phyloP scores from a whole-genome alignment of 2,888 invertebrate genomes.

The Spicauda simplicius region DNA sequence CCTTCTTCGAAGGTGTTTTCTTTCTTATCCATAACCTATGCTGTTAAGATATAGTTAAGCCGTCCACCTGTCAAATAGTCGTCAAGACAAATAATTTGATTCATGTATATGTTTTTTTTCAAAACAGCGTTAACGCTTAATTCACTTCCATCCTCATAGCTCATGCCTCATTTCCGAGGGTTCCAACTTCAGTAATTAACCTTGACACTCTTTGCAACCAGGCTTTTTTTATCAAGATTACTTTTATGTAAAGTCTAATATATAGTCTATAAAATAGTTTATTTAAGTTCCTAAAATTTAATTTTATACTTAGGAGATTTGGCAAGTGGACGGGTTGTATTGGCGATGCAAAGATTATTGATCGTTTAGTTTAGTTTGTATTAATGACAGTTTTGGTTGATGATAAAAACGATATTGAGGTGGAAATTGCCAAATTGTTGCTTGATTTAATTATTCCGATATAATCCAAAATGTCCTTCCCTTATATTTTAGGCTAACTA shows the following conservation, averaged over 20 bases:
- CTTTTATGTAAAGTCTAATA: constrained; percentile 17
- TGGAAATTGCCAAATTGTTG: too few species aligned
- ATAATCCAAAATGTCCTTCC: too few species aligned
- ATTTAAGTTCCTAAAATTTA: constrained; percentile 18
- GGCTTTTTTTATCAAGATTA: constrained; percentile 2
- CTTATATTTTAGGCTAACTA: too few species aligned
- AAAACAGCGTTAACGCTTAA: not conserved
- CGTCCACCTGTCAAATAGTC: constrained; percentile 35
- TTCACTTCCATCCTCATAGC: not conserved
- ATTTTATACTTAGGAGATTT: constrained; percentile 18
- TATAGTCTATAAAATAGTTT: constrained; percentile 31
- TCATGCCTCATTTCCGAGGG: not conserved
- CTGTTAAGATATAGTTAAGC: constrained; percentile 16
- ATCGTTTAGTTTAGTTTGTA: too few species aligned
- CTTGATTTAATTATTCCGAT: too few species aligned
- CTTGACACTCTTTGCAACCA: not conserved
- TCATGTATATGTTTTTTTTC: not conserved
- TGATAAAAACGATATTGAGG: too few species aligned
- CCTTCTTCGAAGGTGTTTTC: constrained; percentile 38
- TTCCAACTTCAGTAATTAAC: not conserved
- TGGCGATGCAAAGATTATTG: constrained; percentile 26
- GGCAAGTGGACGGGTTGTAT: constrained; percentile 34
- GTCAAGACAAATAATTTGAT: constrained; percentile 13
- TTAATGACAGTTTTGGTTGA: not conserved
- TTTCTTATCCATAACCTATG: constrained; percentile 33